These are phyloP conservation scores for Crax fasciolata DNA, from an alignment of 2,797 vertebrate genomes.

Conservation along the genomic window DNA sequence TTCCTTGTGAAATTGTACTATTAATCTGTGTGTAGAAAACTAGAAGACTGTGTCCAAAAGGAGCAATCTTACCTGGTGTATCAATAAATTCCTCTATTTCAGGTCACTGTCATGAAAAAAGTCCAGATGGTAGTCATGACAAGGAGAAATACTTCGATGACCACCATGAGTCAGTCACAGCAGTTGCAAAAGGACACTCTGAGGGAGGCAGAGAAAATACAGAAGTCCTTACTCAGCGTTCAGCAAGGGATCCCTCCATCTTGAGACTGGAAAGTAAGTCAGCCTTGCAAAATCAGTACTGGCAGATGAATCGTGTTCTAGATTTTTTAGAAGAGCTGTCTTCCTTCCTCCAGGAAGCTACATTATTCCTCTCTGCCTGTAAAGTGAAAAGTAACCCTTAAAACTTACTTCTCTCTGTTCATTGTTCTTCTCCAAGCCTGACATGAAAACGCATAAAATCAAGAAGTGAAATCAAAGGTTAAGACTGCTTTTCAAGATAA, in stretches of 20 bases:
- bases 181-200: conserved; percentile 57
- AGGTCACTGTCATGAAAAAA: conserved; percentile 83
- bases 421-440: not conserved
- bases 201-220: conserved; percentile 59
- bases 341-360: not conserved
- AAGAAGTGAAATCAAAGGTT: not conserved
- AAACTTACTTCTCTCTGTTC: not conserved
- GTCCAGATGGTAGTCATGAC: conserved; percentile 69
- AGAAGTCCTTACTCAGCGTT: conserved; percentile 58
- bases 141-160: conserved; percentile 83
- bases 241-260: conserved; percentile 73
- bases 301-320: not conserved
- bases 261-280: conserved; percentile 85
- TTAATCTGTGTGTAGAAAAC: not conserved
- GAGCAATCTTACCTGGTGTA: not conserved
- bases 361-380: not conserved
- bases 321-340: not conserved
- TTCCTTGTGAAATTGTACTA: not conserved
- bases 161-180: conserved; percentile 58
- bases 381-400: not conserved
- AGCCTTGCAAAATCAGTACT: conserved; percentile 20
- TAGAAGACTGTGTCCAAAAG: not conserved
- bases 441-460: not conserved
- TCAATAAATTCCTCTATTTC: conserved; percentile 69
- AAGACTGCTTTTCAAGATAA: not conserved